Evolutionary conservation across 2,797 vertebrate species (phyloP), one percentile per base, ranked within the genome.

Genomic region (Crocidura indochinensis): DNA sequence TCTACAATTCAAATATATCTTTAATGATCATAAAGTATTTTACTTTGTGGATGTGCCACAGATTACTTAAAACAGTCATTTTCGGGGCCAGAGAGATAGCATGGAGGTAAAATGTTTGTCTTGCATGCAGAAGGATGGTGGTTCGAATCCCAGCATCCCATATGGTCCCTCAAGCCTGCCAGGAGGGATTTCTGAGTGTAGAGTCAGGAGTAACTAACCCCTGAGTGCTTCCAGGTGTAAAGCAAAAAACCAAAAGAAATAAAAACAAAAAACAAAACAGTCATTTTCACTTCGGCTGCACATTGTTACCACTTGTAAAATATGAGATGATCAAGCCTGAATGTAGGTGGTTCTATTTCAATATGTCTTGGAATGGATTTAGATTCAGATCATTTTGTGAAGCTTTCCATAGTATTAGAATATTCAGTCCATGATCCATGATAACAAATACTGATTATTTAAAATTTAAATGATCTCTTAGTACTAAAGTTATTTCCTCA

Each of bases 381-480:
- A 44, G 20, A 4, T n/a, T 53, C 44, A 5, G 19, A 8, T 12
- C n/a, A 1, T 53, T 85, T 51, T 93, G 65, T 53, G 71, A 84
- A 83, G 49, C 15, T 53, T 90, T 62, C n/a, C 17, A 29, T 17
- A 14, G 44, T 44, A 88, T 56, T 85, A 44, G 75, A 53, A 26
- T 73, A 78, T 24, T 80, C 12, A 51, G 2, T 68, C 26, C 29
- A 49, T n/a, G 20, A 3, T 72, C 26, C 29, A 49, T n/a, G 20
- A 72, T 46, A 29, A 26, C 26, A 38, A 80, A 84, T 38, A 87
- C 19, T 65, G n/a, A 60, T 60, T 65, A 65, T 27, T 65, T 65
- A 65, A 65, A 65, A 84, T n/a, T 76, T 51, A 84, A 84, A 72
- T 81, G 22, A 53, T 51, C 2, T 64, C 27, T 91, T 91, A 60